A percentile compares a stretch with the other conserved stretches of the same genome.
Conservation (phyloP, 2,113 vertebrate species). For the Periophthalmodon schlosseri region DNA sequence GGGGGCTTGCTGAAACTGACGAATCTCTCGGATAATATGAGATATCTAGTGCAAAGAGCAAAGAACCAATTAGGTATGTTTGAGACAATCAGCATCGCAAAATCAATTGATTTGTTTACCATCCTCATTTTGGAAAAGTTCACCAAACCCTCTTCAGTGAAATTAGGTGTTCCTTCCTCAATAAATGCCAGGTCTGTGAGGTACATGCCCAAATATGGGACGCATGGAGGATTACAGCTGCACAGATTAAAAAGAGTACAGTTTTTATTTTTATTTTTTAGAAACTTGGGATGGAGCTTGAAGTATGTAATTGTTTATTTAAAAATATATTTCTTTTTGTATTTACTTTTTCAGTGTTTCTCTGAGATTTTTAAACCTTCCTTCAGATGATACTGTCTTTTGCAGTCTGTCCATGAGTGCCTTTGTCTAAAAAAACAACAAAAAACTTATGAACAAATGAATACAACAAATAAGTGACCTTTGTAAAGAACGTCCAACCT, state of each 20-base stretch:
- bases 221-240: constrained; percentile 95
- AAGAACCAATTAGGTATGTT: background rate
- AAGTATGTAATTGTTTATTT: background rate
- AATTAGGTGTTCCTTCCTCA: constrained; percentile 97
- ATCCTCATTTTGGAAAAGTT: constrained; percentile 99
- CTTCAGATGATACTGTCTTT: constrained; percentile 97
- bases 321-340: background rate
- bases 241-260: background rate
- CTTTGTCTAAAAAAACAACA: constrained; percentile 81
- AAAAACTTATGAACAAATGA: background rate
- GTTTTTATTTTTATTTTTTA: background rate
- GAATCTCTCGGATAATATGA: constrained; percentile 96
- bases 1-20: constrained; percentile 96
- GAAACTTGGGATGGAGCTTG: background rate
- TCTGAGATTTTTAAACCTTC: constrained; percentile 98
- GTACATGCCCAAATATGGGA: constrained; percentile 99
- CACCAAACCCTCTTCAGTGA: constrained; percentile 96
- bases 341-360: constrained; percentile 96
- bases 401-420: constrained; percentile 97
- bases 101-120: constrained; percentile 73
- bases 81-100: background rate
- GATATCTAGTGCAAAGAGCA: constrained; percentile 82
- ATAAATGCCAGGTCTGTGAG: constrained; percentile 97
- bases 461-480: background rate
- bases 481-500: constrained; percentile 71